phyloP scores from a whole-genome alignment of 2,113 vertebrate genomes.

The Clarias magur region DNA sequence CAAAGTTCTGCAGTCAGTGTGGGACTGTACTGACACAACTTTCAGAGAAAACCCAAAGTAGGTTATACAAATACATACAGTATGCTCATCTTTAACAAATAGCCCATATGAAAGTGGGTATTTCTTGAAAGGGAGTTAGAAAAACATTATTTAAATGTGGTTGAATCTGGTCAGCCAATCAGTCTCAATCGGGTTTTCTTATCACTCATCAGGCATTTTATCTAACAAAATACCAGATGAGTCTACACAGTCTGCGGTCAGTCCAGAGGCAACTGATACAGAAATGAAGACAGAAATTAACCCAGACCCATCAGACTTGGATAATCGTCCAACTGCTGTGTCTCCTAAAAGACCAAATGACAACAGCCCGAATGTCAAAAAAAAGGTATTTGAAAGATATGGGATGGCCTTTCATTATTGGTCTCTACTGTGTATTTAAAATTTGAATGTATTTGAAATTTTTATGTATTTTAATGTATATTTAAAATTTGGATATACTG shows the following conservation, averaged over 20 bases:
- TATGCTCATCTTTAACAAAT: not conserved
- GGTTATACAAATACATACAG: not conserved
- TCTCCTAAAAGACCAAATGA: constrained; percentile 61
- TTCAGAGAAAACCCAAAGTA: constrained; percentile 46
- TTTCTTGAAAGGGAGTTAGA: not conserved
- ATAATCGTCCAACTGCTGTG: not conserved
- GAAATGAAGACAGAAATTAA: not conserved
- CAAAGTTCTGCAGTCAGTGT: constrained; percentile 73
- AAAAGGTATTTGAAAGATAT: constrained; percentile 61
- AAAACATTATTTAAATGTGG: not conserved
- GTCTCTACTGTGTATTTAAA: not conserved
- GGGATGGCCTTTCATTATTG: not conserved
- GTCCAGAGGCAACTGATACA: not conserved
- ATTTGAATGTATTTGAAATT: too few species aligned
- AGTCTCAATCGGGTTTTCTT: not conserved
- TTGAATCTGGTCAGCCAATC: not conserved
- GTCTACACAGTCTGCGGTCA: not conserved
- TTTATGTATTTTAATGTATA: too few species aligned
- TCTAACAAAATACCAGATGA: constrained; percentile 6
- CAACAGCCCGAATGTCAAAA: constrained; percentile 52
- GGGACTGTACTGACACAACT: constrained; percentile 25
- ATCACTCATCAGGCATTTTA: not conserved
- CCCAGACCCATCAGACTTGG: not conserved
- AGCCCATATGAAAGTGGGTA: not conserved
- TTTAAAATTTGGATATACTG: not conserved